A percentile compares a stretch with the other conserved stretches of the same genome.
Conservation (phyloP, 2,797 vertebrate species). For the Tympanoctomys barrerae region DNA sequence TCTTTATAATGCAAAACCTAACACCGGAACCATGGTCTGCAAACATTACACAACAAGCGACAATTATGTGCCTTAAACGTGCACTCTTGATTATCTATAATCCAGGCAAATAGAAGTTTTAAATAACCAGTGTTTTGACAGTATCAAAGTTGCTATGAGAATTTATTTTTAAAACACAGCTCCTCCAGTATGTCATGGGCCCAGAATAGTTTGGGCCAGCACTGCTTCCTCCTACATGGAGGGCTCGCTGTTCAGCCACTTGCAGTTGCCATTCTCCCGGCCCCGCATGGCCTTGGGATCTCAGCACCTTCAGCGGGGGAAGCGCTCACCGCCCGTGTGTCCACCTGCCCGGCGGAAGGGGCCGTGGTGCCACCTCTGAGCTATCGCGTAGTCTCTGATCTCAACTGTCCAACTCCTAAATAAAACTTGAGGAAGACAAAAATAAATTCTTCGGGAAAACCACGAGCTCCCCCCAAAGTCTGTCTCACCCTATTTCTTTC, state of each 20-base stretch:
- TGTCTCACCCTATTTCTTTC: background rate
- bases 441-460: background rate
- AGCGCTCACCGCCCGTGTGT: background rate
- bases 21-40: background rate
- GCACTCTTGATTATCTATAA: slow-evolving; percentile 69
- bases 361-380: background rate
- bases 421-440: background rate
- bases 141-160: slow-evolving; percentile 74
- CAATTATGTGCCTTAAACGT: slow-evolving; percentile 47
- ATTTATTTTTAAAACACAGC: slow-evolving; percentile 73
- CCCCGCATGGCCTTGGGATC: background rate
- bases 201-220: slow-evolving; percentile 66
- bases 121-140: slow-evolving; percentile 78
- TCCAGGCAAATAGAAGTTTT: slow-evolving; percentile 69
- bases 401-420: background rate
- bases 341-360: background rate
- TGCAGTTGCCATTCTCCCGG: background rate
- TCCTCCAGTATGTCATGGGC: slow-evolving; percentile 69
- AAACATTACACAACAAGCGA: slow-evolving; percentile 31
- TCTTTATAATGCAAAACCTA: slow-evolving; percentile 27
- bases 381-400: background rate
- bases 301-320: background rate
- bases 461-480: background rate
- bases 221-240: background rate
- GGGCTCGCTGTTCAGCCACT: background rate